Evolutionary conservation across 2,888 invertebrate genomes (phyloP), one percentile per base, ranked within the genome.

Genomic region (Didymodactylos carnosus): DNA sequence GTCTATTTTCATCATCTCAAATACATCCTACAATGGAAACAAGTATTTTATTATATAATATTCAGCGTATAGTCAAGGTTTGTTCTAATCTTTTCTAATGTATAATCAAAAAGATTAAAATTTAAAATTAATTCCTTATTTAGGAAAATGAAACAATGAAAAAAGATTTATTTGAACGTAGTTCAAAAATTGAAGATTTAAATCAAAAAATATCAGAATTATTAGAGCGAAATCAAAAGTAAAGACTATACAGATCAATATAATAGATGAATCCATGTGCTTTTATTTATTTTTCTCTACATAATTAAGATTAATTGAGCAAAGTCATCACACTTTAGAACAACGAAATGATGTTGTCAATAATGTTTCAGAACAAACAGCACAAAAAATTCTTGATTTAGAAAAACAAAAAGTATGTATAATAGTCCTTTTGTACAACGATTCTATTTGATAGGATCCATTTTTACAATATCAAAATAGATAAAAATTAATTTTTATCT

Each of bases 391-490:
- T 6, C 78, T 82, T 13, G 73, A 78, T 27, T 77, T 83, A 35
- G 82, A 83, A 76, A 80, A 82, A 72, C 82, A 82, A 41, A 82
- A 82, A 80, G 82, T n/a, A n/a, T n/a, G n/a, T n/a, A n/a, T n/a
- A n/a, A n/a, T 82, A 77, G 70, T 70, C 23, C n/a, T 72, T 39
- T 40, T n/a, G 7, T 35, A 29, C 39, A 19, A n/a, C 16, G 23
- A 23, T 35, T 62, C 25, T 62, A 62, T 14, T 62, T 14, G 19
- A 23, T 23, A 23, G n/a, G n/a, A n/a, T n/a, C n/a, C n/a, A n/a
- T n/a, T n/a, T n/a, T n/a, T n/a, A n/a, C n/a, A n/a, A n/a, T n/a
- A n/a, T n/a, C n/a, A n/a, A n/a, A n/a, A n/a, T n/a, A n/a, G n/a
- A n/a, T n/a, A n/a, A n/a, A n/a, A n/a, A n/a, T n/a, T n/a, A n/a